Base-by-base conservation (phyloP, 2,888 invertebrate genomes). In the Acanthosoma haemorrhoidale region DNA sequence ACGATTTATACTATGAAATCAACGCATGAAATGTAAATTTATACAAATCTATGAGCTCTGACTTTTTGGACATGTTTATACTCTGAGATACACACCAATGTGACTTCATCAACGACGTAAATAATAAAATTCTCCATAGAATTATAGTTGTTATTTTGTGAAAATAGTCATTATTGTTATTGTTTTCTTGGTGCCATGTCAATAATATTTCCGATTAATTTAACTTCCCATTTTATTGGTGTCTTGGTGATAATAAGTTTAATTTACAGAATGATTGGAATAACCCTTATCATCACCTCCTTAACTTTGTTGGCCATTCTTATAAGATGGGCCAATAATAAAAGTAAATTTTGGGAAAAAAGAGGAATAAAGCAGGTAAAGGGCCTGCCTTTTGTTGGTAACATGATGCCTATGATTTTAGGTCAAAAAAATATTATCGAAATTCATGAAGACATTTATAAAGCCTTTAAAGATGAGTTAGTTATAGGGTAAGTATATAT, bases 211-310 rank as follows among this genome's bases (percentile, higher is more conserved):
- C 4, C 15, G 4, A 15, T n/a, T 3, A 39, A 39, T 39, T 43
- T 8, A 43, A 43, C 9, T 21, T 21, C 11, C 1, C 3, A 11
- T n/a, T 51, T 25, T 25, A 4, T 25, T 25, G n/a, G n/a, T n/a
- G n/a, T n/a, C n/a, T n/a, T n/a, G n/a, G n/a, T n/a, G n/a, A n/a
- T n/a, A n/a, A n/a, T n/a, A n/a, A n/a, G n/a, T 18, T 58, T 58
- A 18, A 58, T 58, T 29, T 66, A 2, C 18, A 67, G 67, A 8
- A 67, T 67, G 67, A 43, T 67, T 25, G 34, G 16, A 13, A 21
- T 21, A 31, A 16, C 36, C 2, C 2, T 67, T 0, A 3, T 41
- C 9, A 31, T 21, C 8, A 43, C 51, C 31, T 18, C 25, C 3
- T 3, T 57, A 34, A n/a, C 34, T 9, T 8, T 15, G 3, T 15